These are phyloP conservation scores for Drosophila insularis DNA, from an alignment of 1,140 invertebrate genomes.

Conservation along the genomic window DNA sequence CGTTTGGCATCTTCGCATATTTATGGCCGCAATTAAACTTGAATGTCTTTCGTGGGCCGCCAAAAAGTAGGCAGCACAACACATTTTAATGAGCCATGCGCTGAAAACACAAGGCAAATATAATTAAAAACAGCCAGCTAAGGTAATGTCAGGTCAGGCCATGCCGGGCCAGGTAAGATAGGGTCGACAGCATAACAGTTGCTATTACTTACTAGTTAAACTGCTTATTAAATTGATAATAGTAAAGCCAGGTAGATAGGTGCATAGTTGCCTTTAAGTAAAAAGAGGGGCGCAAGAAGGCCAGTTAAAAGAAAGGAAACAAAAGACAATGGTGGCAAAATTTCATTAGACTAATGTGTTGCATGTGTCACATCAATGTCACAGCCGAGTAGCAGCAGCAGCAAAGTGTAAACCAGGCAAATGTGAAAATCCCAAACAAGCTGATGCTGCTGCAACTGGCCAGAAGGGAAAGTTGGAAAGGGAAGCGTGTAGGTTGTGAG, in stretches of 20 bases:
- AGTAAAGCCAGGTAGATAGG: slow-evolving; percentile 13
- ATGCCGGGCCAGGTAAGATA: not conserved
- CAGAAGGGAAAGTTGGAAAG: not conserved
- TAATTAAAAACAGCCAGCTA: slow-evolving; percentile 59
- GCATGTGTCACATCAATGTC: slow-evolving; percentile 75
- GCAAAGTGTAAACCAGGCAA: slow-evolving; percentile 57
- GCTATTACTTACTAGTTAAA: slow-evolving; percentile 11
- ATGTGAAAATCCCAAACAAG: slow-evolving; percentile 73
- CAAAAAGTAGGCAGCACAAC: slow-evolving; percentile 59
- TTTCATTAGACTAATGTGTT: slow-evolving; percentile 79
- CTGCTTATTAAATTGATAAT: slow-evolving; percentile 55
- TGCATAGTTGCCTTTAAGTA: slow-evolving; percentile 15
- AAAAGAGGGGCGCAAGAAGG: not conserved
- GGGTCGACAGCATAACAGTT: not conserved
- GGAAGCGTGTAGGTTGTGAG: not conserved
- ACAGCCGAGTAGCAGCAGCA: slow-evolving; percentile 17
- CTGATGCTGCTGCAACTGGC: slow-evolving; percentile 54
- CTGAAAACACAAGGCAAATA: slow-evolving; percentile 47
- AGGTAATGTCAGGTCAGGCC: slow-evolving; percentile 3
- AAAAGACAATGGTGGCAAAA: slow-evolving; percentile 21
- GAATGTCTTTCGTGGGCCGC: slow-evolving; percentile 53
- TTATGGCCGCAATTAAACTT: slow-evolving; percentile 70
- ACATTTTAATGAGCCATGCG: slow-evolving; percentile 62
- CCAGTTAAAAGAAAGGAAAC: slow-evolving; percentile 16
- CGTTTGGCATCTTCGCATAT: slow-evolving; percentile 34